Base-by-base conservation (phyloP, 2,113 vertebrate species). In the Odontophorus gujanensis region DNA sequence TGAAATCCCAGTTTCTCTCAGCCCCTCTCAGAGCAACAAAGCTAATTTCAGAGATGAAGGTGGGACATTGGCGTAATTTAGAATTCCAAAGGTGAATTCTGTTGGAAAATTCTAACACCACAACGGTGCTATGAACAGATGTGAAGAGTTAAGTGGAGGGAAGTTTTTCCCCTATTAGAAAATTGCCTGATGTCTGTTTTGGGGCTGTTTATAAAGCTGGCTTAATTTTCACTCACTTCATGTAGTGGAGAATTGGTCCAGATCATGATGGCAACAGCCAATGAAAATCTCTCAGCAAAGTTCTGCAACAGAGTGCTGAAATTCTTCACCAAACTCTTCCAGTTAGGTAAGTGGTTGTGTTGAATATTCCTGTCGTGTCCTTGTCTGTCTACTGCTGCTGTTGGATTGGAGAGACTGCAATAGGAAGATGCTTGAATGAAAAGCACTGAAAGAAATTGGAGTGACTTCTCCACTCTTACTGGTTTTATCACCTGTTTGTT, bases 251-350 rank as follows among this genome's bases (percentile, higher is more conserved):
- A 99, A 66, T 98, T 99, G 78, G 99, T 99, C 72, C 99, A 99
- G 97, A 99, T 99, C 96, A 99, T 99, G 99, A 99, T 99, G 99
- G 98, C 99, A 0, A 99, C 99, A 1, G 99, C 99, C 94, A 99
- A 99, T 81, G 99, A 99, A 96, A 99, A 98, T 95, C 98, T 99
- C 32, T 99, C 99, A 0, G 99, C 99, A 26, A 99, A 99, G 96
- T 99, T 99, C 96, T 99, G 99, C 96, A 99, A 99, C 98, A 97
- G 98, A 47, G 99, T 99, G 80, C 97, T 99, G 95, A 99, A 99
- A 90, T 99, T 99, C 96, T 99, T 99, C 98, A 99, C 99, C 95
- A 99, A 99, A 96, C 99, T 99, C 90, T 99, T 99, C 97, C 99
- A 99, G 95, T 98, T 99, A 38, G 98, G 99, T 99, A 98, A 99